Evolutionary conservation across 2,888 invertebrate species (phyloP), one percentile per base, ranked within the genome.

Genomic region (Peribatodes rhomboidaria): DNA sequence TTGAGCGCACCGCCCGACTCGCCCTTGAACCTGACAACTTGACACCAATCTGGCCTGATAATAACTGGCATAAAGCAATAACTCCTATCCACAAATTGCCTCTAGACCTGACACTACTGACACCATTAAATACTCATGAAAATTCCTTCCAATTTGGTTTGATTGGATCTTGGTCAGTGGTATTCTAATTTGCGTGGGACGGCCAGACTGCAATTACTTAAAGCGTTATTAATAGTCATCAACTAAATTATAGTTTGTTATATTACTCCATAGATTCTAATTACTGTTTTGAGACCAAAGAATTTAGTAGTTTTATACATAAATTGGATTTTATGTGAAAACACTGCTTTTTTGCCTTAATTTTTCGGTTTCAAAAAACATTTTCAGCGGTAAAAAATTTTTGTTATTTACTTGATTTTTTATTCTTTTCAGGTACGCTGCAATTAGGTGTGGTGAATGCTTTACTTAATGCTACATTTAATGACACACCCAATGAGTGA

Each of bases 11-110:
- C 27, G 20, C 6, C 14, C 35, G 16, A 11, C 6, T 6, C 16
- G 49, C 18, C 44, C 50, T 42, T 56, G 62, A 62, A 35, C 41
- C 31, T 20, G 39, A 10, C 33, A 55, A 55, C 65, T 67, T 67
- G 67, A 67, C 67, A 39, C 39, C 68, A 46, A 64, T 65, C 60
- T 42, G 52, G 42, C 44, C 33, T 35, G 39, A 44, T 50, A 35
- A 27, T 47, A 33, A 22, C 53, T 33, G 7, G 8, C 52, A 63
- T 41, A 18, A 20, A 50, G 35, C 20, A 50, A 33, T 27, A 6
- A 44, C 27, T 18, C n/a, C 18, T 37, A 49, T 60, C 14, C 35
- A 50, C 18, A 50, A 49, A 14, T 35, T 11, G 39, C 14, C 31
- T 39, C 37, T 39, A 57, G 37, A 47, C 57, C 44, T 62, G 62